Evolutionary conservation across 1,140 invertebrate species (phyloP), one percentile per base, ranked within the genome.

Genomic region (Drosophila asahinai): DNA sequence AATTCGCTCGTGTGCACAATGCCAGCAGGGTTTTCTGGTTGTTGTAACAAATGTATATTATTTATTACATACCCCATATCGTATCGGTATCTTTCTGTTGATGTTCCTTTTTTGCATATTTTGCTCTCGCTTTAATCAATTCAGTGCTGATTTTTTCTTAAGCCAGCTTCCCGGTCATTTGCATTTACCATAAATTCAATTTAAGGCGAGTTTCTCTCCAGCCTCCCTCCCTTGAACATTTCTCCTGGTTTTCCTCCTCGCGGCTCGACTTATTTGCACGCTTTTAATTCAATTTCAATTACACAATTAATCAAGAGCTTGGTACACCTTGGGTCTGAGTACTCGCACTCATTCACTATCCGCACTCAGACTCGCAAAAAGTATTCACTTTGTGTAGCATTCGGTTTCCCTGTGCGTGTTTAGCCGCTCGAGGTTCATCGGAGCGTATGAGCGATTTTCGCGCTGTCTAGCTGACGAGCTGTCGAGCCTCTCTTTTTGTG

Each of bases 131-230:
- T 65, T 66, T 68, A 87, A 87, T 87, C 81, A 87, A 89, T 83
- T 83, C 73, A 55, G 63, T 87, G 80, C 73, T 76, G 66, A 67
- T 59, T 75, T 80, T 71, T 49, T 19, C 19, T 71, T 70, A 38
- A 38, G 64, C 60, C 66, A 57, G 81, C 81, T 89, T 89, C 73
- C 74, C 84, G 72, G 60, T 87, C 81, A 87, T 87, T 87, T 87
- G 86, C 84, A 87, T 87, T 89, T 79, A 81, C 84, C 84, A 87
- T 89, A 87, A 87, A 84, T 87, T 87, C 77, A 87, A 89, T 87
- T 87, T 68, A 87, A 83, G 51, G 61, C 66, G 54, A 63, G 40
- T 61, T 43, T 40, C 57, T 19, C 33, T 36, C 19, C 57, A 61
- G 40, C 33, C 47, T 14, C 17, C 33, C 12, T 55, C 43, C 33